Evolutionary conservation across 2,797 vertebrate species (phyloP).

Genomic region (Pygocentrus nattereri): DNA sequence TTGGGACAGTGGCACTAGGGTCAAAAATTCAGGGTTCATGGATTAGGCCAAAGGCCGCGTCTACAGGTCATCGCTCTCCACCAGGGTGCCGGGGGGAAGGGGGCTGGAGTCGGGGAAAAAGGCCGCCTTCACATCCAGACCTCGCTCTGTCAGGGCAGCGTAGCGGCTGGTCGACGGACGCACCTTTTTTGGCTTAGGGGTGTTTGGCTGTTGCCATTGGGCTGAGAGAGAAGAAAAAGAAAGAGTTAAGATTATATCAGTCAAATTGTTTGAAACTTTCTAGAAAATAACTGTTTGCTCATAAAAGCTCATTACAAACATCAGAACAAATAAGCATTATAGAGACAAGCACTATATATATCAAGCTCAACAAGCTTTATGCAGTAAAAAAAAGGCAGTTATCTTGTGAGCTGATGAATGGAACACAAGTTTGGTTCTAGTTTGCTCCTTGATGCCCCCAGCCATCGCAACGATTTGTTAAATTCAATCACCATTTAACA

Average conservation of each 20-base stretch:
- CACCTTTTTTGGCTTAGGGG: conserved; percentile 93
- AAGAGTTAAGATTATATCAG: neutral
- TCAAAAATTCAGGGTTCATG: conserved; percentile 34
- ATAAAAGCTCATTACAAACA: no score
- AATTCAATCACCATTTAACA: no score
- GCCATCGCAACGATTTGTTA: no score
- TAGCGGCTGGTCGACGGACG: conserved; percentile 96
- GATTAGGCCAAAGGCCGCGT: conserved; percentile 33
- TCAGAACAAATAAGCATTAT: no score
- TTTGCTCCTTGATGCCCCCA: no score
- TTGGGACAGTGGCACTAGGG: conserved; percentile 33
- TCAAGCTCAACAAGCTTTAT: no score
- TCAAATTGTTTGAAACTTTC: no score
- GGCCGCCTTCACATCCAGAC: conserved; percentile 96
- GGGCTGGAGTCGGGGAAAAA: conserved; percentile 96
- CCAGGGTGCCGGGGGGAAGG: conserved; percentile 86
- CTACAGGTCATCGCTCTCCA: conserved; percentile 98
- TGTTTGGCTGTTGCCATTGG: conserved; percentile 95
- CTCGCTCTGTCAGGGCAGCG: conserved; percentile 94
- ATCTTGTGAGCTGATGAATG: no score
- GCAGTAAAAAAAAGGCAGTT: no score
- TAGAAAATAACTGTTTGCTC: no score
- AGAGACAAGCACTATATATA: no score
- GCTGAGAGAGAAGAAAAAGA: conserved; percentile 71
- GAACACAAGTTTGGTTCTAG: no score